Evolutionary conservation across 2,797 vertebrate genomes (phyloP).

Genomic region (Botia kubotai): DNA sequence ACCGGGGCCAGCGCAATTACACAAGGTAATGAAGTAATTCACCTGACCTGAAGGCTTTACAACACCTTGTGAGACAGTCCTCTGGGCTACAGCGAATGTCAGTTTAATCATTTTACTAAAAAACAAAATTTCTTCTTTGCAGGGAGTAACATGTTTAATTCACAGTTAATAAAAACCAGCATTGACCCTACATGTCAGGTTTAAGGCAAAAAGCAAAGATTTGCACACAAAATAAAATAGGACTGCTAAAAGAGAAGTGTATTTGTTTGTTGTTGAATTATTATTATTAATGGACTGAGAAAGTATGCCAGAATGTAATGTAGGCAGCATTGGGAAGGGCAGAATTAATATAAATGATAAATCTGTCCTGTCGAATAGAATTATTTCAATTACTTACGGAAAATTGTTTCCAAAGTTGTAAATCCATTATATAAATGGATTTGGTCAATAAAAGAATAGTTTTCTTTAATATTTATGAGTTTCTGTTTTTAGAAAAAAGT

Average conservation of each 20-base stretch:
- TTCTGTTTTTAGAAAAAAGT: not conserved
- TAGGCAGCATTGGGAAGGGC: not conserved
- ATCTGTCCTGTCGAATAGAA: not conserved
- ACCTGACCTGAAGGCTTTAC: slow-evolving; percentile 36
- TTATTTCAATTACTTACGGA: not conserved
- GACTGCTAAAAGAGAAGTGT: not conserved
- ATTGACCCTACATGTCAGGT: not conserved
- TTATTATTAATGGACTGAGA: not conserved
- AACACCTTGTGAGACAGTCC: not conserved
- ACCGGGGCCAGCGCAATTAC: slow-evolving; percentile 24
- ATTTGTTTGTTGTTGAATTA: not conserved
- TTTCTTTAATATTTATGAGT: not conserved
- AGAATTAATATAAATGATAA: not conserved
- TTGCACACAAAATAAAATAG: not conserved
- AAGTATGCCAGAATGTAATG: not conserved
- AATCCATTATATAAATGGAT: not conserved
- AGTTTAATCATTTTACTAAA: slow-evolving; percentile 33
- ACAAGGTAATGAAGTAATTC: slow-evolving; percentile 43
- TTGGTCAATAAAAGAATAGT: not conserved
- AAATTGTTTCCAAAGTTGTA: not conserved
- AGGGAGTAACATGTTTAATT: slow-evolving; percentile 15
- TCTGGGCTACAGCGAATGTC: slow-evolving; percentile 20
- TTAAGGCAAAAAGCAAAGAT: not conserved
- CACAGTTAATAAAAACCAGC: slow-evolving; percentile 25
- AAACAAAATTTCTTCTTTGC: slow-evolving; percentile 15